Percentiles rank a stretch among this genome's conserved stretches.
Conservation (phyloP, 2,797 vertebrate species). For the Catharus ustulatus region DNA sequence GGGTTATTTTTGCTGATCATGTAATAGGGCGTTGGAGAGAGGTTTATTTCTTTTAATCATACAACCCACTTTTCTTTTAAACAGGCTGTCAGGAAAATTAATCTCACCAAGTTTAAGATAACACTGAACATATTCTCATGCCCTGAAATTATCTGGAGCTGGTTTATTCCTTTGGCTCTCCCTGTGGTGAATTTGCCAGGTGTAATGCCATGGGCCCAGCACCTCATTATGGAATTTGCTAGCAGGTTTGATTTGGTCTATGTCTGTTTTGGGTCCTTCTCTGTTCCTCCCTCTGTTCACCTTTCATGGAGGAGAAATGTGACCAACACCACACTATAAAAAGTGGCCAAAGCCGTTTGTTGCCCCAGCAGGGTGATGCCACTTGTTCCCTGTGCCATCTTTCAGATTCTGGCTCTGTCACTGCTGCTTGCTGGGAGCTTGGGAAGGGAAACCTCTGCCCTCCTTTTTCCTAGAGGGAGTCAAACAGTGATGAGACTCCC, state of each 20-base stretch:
- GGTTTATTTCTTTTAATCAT: background rate
- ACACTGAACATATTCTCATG: background rate
- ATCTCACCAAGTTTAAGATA: background rate
- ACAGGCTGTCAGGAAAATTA: constrained; percentile 22
- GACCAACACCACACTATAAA: background rate
- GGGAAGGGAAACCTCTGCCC: background rate
- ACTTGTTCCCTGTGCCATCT: background rate
- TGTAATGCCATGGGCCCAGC: background rate
- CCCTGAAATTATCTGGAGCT: background rate
- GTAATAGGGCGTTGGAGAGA: background rate
- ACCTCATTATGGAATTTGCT: background rate
- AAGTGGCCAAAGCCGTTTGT: background rate
- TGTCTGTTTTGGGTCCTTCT: background rate
- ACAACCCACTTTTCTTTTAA: background rate
- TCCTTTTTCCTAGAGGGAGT: background rate
- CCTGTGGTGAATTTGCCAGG: background rate
- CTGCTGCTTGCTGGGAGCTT: background rate
- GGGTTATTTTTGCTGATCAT: background rate
- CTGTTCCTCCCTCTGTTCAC: background rate
- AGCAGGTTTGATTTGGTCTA: background rate
- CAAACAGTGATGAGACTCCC: background rate
- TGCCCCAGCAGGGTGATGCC: background rate
- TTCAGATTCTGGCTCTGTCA: background rate
- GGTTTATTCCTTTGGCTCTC: background rate
- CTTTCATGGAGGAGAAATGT: background rate